phyloP scores from a whole-genome alignment of 2,888 invertebrate species.

The Drosophila diplacantha region DNA sequence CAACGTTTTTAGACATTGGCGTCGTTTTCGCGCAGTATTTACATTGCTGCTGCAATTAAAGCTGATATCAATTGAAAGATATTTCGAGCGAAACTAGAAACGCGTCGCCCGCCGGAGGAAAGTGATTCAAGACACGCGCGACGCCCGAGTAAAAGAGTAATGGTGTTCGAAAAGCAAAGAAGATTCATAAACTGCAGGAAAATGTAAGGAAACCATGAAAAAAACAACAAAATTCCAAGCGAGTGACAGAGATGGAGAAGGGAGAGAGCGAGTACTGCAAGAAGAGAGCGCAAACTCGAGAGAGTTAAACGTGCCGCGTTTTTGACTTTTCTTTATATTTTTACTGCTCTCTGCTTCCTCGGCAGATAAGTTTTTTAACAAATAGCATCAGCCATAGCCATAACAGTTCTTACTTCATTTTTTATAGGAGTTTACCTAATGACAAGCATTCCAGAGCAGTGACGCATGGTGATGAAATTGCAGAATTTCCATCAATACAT shows the following conservation, averaged over 20 bases:
- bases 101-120: conserved; percentile 17
- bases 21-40: conserved; percentile 44
- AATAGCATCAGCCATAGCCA: conserved; percentile 8
- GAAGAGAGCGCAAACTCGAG: conserved; percentile 43
- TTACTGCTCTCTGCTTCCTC: conserved; percentile 24
- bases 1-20: conserved; percentile 37
- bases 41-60: conserved; percentile 39
- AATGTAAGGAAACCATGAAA: conserved; percentile 52
- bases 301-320: conserved; percentile 44
- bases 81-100: conserved; percentile 20
- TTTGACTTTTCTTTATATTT: conserved; percentile 8
- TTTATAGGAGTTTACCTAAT: conserved; percentile 27
- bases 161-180: conserved; percentile 10
- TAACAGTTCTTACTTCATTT: conserved; percentile 22
- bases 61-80: conserved; percentile 51
- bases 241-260: conserved; percentile 10
- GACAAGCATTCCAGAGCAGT: conserved; percentile 17
- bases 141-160: conserved; percentile 11
- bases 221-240: conserved; percentile 41
- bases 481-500: conserved; percentile 15
- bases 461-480: conserved; percentile 52
- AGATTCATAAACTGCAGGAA: conserved; percentile 24
- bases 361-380: conserved; percentile 36
- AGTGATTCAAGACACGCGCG: conserved; percentile 10
- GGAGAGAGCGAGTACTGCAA: conserved; percentile 29